phyloP scores from a whole-genome alignment of 2,888 invertebrate species.

The Parascotia fuliginaria region DNA sequence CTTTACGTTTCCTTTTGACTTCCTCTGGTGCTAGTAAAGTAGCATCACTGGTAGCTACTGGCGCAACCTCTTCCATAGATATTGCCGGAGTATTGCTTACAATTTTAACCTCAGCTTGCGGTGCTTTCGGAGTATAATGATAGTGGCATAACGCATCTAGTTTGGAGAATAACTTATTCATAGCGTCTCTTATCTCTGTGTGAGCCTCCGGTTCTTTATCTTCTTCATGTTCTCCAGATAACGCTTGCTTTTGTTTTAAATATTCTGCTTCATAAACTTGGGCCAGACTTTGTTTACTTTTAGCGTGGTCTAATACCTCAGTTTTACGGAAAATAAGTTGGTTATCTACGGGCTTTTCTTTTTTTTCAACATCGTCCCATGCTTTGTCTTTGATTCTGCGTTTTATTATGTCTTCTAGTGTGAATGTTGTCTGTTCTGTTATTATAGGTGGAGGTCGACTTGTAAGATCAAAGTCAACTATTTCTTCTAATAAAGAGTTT shows the following conservation, averaged over 20 bases:
- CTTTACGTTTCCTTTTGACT: slow-evolving; percentile 88
- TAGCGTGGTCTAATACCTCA: slow-evolving; percentile 95
- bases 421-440: slow-evolving; percentile 95
- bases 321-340: slow-evolving; percentile 94
- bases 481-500: slow-evolving; percentile 96
- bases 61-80: slow-evolving; percentile 97
- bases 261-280: slow-evolving; percentile 97
- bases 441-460: slow-evolving; percentile 95
- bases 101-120: slow-evolving; percentile 94
- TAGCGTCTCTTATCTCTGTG: slow-evolving; percentile 90
- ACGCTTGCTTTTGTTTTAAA: slow-evolving; percentile 87
- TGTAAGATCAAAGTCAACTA: slow-evolving; percentile 95
- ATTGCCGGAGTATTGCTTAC: slow-evolving; percentile 96
- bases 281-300: slow-evolving; percentile 96
- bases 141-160: slow-evolving; percentile 97
- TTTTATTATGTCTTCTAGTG: slow-evolving; percentile 95
- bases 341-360: slow-evolving; percentile 93
- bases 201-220: slow-evolving; percentile 91
- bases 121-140: slow-evolving; percentile 96
- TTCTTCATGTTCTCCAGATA: slow-evolving; percentile 85
- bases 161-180: slow-evolving; percentile 92
- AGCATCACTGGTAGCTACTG: slow-evolving; percentile 94
- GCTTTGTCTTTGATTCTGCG: slow-evolving; percentile 96
- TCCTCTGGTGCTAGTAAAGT: slow-evolving; percentile 96
- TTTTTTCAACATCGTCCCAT: slow-evolving; percentile 97